Base-by-base conservation (phyloP, 2,797 vertebrate genomes). In the Helarctos malayanus region DNA sequence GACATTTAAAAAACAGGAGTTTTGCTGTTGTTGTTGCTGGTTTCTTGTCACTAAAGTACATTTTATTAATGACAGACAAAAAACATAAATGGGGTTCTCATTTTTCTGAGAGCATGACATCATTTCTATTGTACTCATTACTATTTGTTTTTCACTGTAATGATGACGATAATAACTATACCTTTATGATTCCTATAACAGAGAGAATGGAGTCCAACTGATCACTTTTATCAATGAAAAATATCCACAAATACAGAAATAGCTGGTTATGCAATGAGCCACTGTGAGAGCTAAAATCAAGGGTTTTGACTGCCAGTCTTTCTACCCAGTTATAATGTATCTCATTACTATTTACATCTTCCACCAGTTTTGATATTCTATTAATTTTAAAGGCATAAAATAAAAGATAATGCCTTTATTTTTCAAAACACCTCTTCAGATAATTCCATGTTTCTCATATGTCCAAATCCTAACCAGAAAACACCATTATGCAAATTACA, bases 331-430 rank as follows among this genome's bases (percentile, higher is more conserved):
- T 91, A 71, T n/a, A 75, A 81, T 52, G 47, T 89, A 86, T 52
- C 57, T 89, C 63, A 75, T 85, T 59, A 92, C 23, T 81, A 81
- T 89, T 89, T 65, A 89, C 89, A 85, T 73, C 4, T 89, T 73
- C 25, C 25, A 85, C 32, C 52, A 75, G 49, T 95, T 89, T 52
- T 89, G 12, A 68, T 54, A 89, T 89, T 89, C 65, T 86, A 35
- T 57, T 59, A 80, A 81, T 90, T 79, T 91, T 89, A 35, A 95
- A 92, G 75, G 13, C 21, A 57, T 35, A 87, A 94, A 94, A 59
- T 71, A n/a, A 57, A 92, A 80, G 21, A 29, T 57, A 71, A 89
- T 41, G 23, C 15, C 54, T 92, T 52, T 32, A 76, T 73, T 96
- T 84, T 78, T 63, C 25, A 23, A 87, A 87, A 81, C 16, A 52